Evolutionary conservation across 2,888 invertebrate genomes (phyloP).

Genomic region (Himalopsyche kuldschensis): DNA sequence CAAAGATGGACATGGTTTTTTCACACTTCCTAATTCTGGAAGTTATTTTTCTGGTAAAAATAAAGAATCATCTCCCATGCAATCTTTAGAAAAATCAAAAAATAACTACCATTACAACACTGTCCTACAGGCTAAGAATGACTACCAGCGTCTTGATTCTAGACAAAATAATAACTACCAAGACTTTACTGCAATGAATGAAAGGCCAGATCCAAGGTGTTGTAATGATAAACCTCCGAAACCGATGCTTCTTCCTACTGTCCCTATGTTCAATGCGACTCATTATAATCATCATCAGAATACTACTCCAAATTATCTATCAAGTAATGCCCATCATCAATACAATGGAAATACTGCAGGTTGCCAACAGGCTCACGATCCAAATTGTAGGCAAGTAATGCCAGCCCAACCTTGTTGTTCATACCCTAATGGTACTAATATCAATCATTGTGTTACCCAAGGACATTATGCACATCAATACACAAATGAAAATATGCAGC

Average conservation of each 20-base stretch:
- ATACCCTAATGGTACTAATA: neutral
- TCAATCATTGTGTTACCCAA: neutral
- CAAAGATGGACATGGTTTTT: slow-evolving; percentile 14
- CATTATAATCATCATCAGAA: neutral
- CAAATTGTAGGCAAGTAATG: neutral
- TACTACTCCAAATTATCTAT: neutral
- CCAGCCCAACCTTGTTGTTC: neutral
- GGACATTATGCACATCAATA: neutral
- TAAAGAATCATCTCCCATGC: neutral
- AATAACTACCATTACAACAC: neutral
- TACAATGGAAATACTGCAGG: neutral
- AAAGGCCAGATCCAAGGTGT: neutral
- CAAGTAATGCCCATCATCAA: neutral
- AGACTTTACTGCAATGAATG: neutral
- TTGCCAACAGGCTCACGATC: neutral
- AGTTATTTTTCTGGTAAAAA: neutral
- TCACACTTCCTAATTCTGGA: slow-evolving; percentile 29
- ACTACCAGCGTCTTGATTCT: neutral
- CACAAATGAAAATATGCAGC: neutral
- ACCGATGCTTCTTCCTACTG: neutral
- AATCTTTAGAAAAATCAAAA: neutral
- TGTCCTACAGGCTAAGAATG: neutral
- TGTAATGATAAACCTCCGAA: neutral
- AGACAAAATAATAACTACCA: neutral
- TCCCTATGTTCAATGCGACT: neutral